Conservation (phyloP, 2,113 vertebrate genomes). For the Bubalus kerabau region DNA sequence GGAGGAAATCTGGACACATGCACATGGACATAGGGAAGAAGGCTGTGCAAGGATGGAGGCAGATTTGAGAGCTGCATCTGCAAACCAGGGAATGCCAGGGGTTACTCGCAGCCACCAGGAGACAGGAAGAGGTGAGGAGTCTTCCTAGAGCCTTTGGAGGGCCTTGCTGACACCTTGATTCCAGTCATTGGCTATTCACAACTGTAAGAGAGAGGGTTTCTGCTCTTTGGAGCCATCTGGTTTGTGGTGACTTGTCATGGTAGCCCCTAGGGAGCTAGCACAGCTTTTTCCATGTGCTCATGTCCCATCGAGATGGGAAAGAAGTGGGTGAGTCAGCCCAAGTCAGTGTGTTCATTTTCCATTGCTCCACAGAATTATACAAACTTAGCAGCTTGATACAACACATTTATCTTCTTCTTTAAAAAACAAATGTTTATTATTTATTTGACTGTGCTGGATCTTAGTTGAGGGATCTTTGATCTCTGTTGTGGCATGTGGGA, state of each 20-base stretch:
- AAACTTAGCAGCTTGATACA: neutral
- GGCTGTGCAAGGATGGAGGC: accelerated
- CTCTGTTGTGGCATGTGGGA: neutral
- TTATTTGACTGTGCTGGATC: neutral
- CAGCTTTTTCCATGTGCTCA: accelerated
- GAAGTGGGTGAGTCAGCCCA: neutral
- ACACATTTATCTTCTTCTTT: neutral
- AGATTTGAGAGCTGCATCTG: neutral
- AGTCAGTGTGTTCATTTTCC: neutral
- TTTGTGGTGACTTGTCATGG: neutral
- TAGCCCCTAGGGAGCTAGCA: neutral
- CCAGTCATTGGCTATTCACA: neutral
- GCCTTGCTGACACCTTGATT: neutral
- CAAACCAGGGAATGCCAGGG: neutral
- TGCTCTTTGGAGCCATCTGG: neutral
- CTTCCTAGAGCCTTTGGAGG: neutral
- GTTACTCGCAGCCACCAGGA: neutral
- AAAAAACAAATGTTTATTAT: neutral
- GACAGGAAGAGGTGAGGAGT: neutral
- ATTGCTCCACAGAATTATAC: neutral
- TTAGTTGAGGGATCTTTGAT: neutral
- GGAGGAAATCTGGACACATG: neutral
- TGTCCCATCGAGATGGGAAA: too few species aligned
- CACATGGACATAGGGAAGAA: accelerated
- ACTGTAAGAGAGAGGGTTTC: too few species aligned